phyloP scores from a whole-genome alignment of 2,888 invertebrate species.

The Leucoma salicis region DNA sequence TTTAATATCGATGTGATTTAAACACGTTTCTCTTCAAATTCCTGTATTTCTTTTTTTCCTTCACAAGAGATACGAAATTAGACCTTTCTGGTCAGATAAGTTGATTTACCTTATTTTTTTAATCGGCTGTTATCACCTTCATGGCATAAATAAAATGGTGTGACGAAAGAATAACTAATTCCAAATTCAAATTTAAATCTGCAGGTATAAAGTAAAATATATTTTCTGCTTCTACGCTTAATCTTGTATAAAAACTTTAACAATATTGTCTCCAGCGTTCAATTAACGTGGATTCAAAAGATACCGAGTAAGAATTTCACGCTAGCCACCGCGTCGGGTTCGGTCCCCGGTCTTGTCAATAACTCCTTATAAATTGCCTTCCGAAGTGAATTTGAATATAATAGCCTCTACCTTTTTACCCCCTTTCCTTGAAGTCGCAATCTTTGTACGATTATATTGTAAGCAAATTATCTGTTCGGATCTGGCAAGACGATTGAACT shows the following conservation, averaged over 20 bases:
- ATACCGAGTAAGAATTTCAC: slow-evolving; percentile 73
- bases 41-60: too few species aligned
- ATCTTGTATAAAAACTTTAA: slow-evolving; percentile 55
- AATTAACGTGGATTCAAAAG: slow-evolving; percentile 67
- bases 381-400: slow-evolving; percentile 80
- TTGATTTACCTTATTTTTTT: too few species aligned
- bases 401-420: slow-evolving; percentile 70
- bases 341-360: slow-evolving; percentile 73
- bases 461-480: slow-evolving; percentile 80
- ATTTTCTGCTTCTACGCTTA: slow-evolving; percentile 35
- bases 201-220: slow-evolving; percentile 21
- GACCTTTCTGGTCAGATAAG: too few species aligned
- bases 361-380: slow-evolving; percentile 80
- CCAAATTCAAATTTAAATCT: too few species aligned
- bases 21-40: too few species aligned
- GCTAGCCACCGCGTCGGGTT: slow-evolving; percentile 45
- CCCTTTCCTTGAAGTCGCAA: slow-evolving; percentile 70
- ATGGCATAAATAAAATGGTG: too few species aligned
- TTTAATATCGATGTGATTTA: too few species aligned
- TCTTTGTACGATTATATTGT: slow-evolving; percentile 81
- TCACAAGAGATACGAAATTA: too few species aligned
- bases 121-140: too few species aligned
- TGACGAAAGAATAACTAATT: slow-evolving; percentile 13
- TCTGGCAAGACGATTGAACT: slow-evolving; percentile 65
- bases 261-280: slow-evolving; percentile 70